Evolutionary conservation across 2,113 vertebrate genomes (phyloP), one percentile per base, ranked within the genome.

Genomic region (Gila orcuttii): DNA sequence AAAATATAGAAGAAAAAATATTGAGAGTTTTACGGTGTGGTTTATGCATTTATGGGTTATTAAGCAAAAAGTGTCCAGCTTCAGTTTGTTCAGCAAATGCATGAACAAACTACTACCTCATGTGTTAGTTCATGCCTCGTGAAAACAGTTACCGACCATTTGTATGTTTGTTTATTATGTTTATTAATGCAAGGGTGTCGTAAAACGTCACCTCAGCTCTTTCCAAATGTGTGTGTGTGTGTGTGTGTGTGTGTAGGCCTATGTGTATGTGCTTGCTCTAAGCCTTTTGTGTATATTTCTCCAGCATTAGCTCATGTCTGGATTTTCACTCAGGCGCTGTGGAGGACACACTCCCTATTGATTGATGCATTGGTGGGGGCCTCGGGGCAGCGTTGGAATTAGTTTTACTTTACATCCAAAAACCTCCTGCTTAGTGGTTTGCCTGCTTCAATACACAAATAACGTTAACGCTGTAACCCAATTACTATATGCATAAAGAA

Each of bases 221-320:
- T 77, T 88, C 83, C 84, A 83, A 71, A 68, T 74, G 83, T 82
- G 66, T 86, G 80, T 87, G 36, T 82, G 74, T 74, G 83, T 87
- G 79, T 74, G 82, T 87, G 79, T 74, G 77, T 87, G 31, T 33
- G 78, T 60, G 82, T 76, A 83, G 28, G 28, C 28, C 28, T 28
- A 33, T 33, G 3, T 33, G 31, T 59, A 59, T 79, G 84, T 74
- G 75, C 62, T 66, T 68, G 47, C 79, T 85, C 77, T 74, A 76
- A 31, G 71, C 73, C 69, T 60, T 75, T 57, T 75, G 82, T 85
- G 57, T 83, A 79, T 87, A 55, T 83, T 86, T 85, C 88, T 87
- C 82, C 71, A 59, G 80, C 71, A 87, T 89, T 89, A 89, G 82
- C 86, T 89, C 88, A 89, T 85, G 88, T 89, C 86, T 87, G 79